These are phyloP conservation scores for Aphelocoma californica DNA, from an alignment of 2,797 vertebrate species.

Conservation along the genomic window DNA sequence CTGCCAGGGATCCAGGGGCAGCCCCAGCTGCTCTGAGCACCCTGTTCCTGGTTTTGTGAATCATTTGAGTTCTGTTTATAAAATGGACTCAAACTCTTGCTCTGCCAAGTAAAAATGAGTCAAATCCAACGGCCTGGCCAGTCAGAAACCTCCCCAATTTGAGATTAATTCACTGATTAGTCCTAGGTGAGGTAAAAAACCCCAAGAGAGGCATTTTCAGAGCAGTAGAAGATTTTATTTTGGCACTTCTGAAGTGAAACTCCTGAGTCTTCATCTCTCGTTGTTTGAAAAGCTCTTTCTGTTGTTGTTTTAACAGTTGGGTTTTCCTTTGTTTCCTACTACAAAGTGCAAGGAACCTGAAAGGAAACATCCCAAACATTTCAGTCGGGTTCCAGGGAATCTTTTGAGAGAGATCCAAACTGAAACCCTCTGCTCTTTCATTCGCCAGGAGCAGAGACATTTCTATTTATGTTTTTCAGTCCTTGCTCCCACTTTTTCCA, in stretches of 20 bases:
- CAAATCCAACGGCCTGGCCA: neutral
- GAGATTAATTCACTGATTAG: neutral
- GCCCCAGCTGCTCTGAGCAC: too few species aligned
- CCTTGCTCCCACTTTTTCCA: neutral
- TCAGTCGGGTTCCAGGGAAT: neutral
- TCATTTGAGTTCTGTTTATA: neutral
- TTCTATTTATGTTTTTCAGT: neutral
- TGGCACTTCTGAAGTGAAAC: neutral
- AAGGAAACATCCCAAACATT: conserved; percentile 22
- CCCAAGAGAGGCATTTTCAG: neutral
- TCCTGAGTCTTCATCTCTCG: neutral
- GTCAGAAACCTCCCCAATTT: neutral
- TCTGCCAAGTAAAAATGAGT: neutral
- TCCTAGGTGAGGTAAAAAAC: neutral
- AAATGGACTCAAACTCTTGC: neutral
- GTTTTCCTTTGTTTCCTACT: conserved; percentile 51
- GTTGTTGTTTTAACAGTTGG: neutral
- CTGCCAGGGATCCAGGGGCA: neutral
- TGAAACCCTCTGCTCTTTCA: neutral
- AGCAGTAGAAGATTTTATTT: neutral
- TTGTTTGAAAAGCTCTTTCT: neutral
- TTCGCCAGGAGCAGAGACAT: neutral
- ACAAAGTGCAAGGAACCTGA: conserved; percentile 35
- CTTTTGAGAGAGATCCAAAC: conserved; percentile 1
- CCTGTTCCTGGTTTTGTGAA: neutral